phyloP scores from a whole-genome alignment of 1,140 invertebrate genomes.

The Pissodes strobi region DNA sequence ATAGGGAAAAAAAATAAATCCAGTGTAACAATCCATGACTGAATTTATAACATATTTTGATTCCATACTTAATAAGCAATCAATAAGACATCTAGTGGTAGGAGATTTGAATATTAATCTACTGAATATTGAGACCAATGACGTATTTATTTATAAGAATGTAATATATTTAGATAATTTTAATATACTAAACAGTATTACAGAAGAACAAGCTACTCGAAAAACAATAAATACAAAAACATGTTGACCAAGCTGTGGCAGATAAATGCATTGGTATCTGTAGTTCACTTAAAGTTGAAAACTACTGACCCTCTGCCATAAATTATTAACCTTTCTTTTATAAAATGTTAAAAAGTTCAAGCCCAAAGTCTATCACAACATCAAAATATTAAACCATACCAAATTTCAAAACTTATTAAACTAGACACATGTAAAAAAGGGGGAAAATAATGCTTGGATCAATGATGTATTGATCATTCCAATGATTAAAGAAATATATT shows the following conservation, averaged over 20 bases:
- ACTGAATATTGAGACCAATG: background rate
- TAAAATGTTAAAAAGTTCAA: too few relatives aligned
- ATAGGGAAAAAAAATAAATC: background rate
- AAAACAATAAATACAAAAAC: background rate
- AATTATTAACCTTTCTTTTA: too few relatives aligned
- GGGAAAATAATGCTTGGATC: background rate
- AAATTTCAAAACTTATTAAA: too few relatives aligned
- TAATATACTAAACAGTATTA: background rate
- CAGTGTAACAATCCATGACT: background rate
- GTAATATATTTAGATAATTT: background rate
- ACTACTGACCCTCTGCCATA: too few relatives aligned
- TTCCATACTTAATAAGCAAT: background rate
- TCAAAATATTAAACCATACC: too few relatives aligned
- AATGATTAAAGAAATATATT: background rate
- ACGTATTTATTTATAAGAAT: background rate
- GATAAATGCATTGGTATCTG: background rate
- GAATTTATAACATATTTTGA: background rate
- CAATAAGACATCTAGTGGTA: background rate
- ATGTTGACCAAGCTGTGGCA: background rate
- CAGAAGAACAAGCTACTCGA: background rate
- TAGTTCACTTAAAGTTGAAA: too few relatives aligned
- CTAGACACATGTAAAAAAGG: too few relatives aligned
- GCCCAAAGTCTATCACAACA: too few relatives aligned
- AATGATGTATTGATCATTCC: background rate
- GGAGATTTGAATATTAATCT: background rate